Percentiles rank a stretch among this genome's conserved stretches.
These are phyloP conservation scores for Dendrolimus punctatus DNA, from an alignment of 1,140 invertebrate species.

Conservation along the genomic window DNA sequence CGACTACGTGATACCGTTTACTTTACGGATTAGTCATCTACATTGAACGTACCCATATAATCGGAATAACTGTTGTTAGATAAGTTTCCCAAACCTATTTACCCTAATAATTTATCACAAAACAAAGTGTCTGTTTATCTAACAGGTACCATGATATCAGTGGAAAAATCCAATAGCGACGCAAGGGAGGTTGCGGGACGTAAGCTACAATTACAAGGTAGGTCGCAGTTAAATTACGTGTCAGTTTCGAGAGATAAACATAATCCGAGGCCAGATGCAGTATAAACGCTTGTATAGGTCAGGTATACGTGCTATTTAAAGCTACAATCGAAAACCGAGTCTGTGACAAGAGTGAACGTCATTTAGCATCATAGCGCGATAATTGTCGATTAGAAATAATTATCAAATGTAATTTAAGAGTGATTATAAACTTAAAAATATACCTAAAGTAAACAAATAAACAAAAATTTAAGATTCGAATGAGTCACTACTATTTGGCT, in stretches of 20 bases:
- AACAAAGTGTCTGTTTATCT: neutral
- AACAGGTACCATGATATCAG: slow-evolving; percentile 4
- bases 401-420: neutral
- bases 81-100: too few species aligned
- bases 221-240: slow-evolving; percentile 18
- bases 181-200: slow-evolving; percentile 9
- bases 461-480: slow-evolving; percentile 25
- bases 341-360: too few species aligned
- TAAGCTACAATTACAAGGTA: slow-evolving; percentile 20
- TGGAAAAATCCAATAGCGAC: slow-evolving; percentile 12
- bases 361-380: too few species aligned
- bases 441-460: too few species aligned
- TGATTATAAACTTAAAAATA: too few species aligned
- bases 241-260: slow-evolving; percentile 12
- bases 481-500: slow-evolving; percentile 55
- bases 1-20: slow-evolving; percentile 26
- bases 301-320: neutral
- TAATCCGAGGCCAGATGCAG: slow-evolving; percentile 2
- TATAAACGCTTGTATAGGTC: neutral
- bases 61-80: too few species aligned
- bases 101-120: too few species aligned
- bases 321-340: too few species aligned
- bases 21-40: slow-evolving; percentile 14
- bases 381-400: neutral
- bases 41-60: neutral